Evolutionary conservation across 2,797 vertebrate species (phyloP).

Genomic region (Amblyopsis hoosieri): DNA sequence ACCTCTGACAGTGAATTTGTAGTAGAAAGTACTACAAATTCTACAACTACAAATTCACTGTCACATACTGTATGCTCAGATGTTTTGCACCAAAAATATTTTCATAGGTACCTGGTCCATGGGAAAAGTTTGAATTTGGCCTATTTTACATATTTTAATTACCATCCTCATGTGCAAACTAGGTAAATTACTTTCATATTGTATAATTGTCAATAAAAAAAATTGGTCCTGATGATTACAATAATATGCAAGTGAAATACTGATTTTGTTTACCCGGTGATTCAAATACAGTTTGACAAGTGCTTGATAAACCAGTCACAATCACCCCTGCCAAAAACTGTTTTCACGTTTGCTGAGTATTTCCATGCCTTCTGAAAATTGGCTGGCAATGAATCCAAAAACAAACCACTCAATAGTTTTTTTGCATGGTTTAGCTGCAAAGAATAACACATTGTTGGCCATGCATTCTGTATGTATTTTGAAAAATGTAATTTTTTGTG

Average conservation of each 20-base stretch:
- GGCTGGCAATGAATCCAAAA: not conserved
- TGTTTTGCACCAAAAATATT: no score
- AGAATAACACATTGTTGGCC: no score
- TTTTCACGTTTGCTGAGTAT: not conserved
- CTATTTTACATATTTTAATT: slow-evolving; percentile 45
- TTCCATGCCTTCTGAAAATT: slow-evolving; percentile 9
- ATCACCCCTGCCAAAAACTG: slow-evolving; percentile 25
- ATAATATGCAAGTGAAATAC: slow-evolving; percentile 27
- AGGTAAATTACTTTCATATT: slow-evolving; percentile 26
- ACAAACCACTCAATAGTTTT: no score
- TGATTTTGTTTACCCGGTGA: slow-evolving; percentile 21
- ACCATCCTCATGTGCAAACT: slow-evolving; percentile 31
- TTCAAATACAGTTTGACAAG: slow-evolving; percentile 42
- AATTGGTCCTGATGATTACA: slow-evolving; percentile 39
- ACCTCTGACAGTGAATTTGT: no score
- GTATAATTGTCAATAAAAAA: slow-evolving; percentile 19
- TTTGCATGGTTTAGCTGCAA: no score
- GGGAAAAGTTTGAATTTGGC: no score
- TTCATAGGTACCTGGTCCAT: no score
- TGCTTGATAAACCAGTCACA: slow-evolving; percentile 8
- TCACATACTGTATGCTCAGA: no score
- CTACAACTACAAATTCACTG: no score
- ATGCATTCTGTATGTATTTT: no score
- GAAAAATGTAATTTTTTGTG: no score
- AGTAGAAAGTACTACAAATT: no score